Base-by-base conservation (phyloP, 1,140 invertebrate genomes). In the Sycophaga agraensis region DNA sequence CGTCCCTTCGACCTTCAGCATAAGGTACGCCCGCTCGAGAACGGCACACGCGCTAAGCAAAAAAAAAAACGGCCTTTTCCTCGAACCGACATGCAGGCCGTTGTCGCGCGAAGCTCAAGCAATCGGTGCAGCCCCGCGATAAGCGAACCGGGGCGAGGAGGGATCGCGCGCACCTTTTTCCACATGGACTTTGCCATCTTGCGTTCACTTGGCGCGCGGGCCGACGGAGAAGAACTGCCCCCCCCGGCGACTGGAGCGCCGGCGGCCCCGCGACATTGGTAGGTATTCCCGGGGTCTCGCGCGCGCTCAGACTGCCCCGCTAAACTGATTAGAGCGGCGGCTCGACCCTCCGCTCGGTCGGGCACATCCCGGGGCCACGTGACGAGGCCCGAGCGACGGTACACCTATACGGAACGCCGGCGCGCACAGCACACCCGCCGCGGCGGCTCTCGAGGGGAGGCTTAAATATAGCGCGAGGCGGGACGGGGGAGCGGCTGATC, bases 101-200 rank as follows among this genome's bases (percentile, higher is more conserved):
- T n/a, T n/a, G n/a, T n/a, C n/a, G n/a, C n/a, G n/a, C n/a, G n/a
- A n/a, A n/a, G n/a, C n/a, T n/a, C n/a, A n/a, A n/a, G n/a, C n/a
- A n/a, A n/a, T n/a, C n/a, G n/a, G n/a, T n/a, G n/a, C n/a, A n/a
- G n/a, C n/a, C n/a, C n/a, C n/a, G n/a, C n/a, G n/a, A n/a, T n/a
- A n/a, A n/a, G n/a, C n/a, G n/a, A n/a, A n/a, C n/a, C n/a, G n/a
- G n/a, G n/a, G n/a, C n/a, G n/a, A n/a, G n/a, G n/a, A n/a, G n/a
- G n/a, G n/a, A n/a, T n/a, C n/a, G n/a, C 21, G 39, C 66, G 61
- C 64, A 73, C 73, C 71, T 70, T 73, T 66, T 67, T 70, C 43
- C 64, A 68, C 26, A 60, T 62, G 40, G 59, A 65, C 64, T 72
- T 73, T 24, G 64, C 66, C 72, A 74, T 74, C 21, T n/a, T n/a